Percentiles rank a stretch among this genome's conserved stretches.
phyloP scores from a whole-genome alignment of 2,888 invertebrate genomes.

The Dasypogon diadema region DNA sequence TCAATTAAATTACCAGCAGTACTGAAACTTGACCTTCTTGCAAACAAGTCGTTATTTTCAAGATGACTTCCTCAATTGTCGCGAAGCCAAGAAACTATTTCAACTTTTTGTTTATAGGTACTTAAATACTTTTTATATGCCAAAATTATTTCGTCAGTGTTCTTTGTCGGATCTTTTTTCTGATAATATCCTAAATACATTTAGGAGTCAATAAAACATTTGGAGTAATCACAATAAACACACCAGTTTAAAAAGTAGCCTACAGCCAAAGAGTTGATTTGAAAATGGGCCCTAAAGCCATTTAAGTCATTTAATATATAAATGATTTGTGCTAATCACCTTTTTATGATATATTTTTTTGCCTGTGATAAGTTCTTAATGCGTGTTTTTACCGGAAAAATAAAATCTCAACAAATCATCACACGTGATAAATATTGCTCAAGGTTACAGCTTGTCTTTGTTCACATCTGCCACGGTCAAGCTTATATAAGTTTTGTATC shows the following conservation, averaged over 20 bases:
- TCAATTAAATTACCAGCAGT: conserved; percentile 31
- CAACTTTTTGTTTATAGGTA: not conserved
- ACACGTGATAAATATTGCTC: conserved; percentile 23
- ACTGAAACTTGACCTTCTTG: conserved; percentile 35
- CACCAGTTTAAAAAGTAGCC: too few relatives aligned
- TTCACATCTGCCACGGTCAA: not conserved
- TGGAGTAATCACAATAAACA: too few relatives aligned
- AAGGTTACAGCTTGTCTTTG: conserved; percentile 17
- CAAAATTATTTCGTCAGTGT: not conserved
- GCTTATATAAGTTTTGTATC: not conserved
- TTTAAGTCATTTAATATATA: too few relatives aligned
- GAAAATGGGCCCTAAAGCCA: not conserved
- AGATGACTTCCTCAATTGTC: conserved; percentile 44
- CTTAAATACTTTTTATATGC: not conserved
- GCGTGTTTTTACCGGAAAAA: not conserved
- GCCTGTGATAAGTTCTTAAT: not conserved
- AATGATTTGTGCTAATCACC: conserved; percentile 8
- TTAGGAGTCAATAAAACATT: too few relatives aligned
- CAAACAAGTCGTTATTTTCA: conserved; percentile 23
- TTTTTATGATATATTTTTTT: not conserved
- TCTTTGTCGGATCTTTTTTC: not conserved
- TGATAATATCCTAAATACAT: too few relatives aligned
- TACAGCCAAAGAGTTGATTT: too few relatives aligned
- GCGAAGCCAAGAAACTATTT: conserved; percentile 6
- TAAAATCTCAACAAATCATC: not conserved